These are phyloP conservation scores for Phania funesta DNA, from an alignment of 2,888 invertebrate species.

Conservation along the genomic window DNA sequence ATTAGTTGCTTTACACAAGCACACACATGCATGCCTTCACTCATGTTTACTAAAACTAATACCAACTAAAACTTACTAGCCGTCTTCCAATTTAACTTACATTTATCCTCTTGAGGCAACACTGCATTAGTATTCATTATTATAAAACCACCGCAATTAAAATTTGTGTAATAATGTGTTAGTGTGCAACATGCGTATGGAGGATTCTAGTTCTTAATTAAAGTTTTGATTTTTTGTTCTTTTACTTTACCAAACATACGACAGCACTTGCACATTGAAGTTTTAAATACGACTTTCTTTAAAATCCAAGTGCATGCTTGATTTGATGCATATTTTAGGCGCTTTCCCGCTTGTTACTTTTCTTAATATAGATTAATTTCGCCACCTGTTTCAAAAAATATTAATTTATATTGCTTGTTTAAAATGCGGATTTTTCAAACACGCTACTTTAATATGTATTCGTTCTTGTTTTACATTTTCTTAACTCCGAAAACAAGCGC, in stretches of 20 bases:
- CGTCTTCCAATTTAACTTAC: slow-evolving; percentile 53
- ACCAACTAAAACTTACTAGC: slow-evolving; percentile 25
- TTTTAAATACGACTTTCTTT: too few species aligned
- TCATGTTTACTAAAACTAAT: slow-evolving; percentile 12
- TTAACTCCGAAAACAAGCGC: too few species aligned
- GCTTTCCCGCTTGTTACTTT: too few species aligned
- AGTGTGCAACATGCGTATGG: slow-evolving; percentile 26
- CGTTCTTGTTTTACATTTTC: too few species aligned
- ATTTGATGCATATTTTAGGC: too few species aligned
- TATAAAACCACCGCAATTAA: slow-evolving; percentile 15
- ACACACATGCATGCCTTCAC: background rate
- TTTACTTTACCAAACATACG: background rate
- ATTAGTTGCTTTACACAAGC: slow-evolving; percentile 70
- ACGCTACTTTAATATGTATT: too few species aligned
- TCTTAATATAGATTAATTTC: too few species aligned
- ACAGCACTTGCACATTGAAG: too few species aligned
- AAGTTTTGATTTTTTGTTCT: background rate
- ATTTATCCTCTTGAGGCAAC: slow-evolving; percentile 36
- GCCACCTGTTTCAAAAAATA: too few species aligned
- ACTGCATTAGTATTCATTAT: slow-evolving; percentile 16
- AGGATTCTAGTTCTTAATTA: slow-evolving; percentile 18
- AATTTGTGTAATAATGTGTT: background rate
- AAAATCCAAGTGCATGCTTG: too few species aligned
- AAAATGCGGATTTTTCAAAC: too few species aligned
- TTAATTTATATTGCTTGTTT: too few species aligned